A percentile compares a stretch with the other conserved stretches of the same genome.
phyloP scores from a whole-genome alignment of 2,888 invertebrate genomes.

The Caenorhabditis sp. region DNA sequence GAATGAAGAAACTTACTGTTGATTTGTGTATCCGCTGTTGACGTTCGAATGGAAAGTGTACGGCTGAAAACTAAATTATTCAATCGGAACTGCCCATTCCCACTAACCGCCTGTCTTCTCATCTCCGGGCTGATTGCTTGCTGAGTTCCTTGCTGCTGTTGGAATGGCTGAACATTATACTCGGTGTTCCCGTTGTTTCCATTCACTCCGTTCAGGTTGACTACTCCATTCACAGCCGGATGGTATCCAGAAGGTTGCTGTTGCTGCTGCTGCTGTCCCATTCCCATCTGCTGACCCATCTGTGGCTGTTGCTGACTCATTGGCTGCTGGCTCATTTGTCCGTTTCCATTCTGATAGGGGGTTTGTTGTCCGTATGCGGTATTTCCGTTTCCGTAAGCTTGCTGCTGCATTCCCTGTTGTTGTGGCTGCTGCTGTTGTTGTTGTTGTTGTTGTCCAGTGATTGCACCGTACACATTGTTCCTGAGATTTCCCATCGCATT shows the following conservation, averaged over 20 bases:
- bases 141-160: constrained; percentile 9
- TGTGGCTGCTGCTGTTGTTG: constrained; percentile 18
- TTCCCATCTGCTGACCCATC: neutral
- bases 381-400: constrained; percentile 8
- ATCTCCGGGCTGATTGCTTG: constrained; percentile 17
- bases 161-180: constrained; percentile 45
- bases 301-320: constrained; percentile 1
- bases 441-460: constrained; percentile 17
- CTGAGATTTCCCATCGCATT: constrained; percentile 31
- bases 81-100: neutral
- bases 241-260: constrained; percentile 43
- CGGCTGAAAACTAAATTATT: constrained; percentile 11
- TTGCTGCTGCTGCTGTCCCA: constrained; percentile 10
- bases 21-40: constrained; percentile 50
- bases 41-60: constrained; percentile 31
- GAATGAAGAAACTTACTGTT: constrained; percentile 17
- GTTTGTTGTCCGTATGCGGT: neutral
- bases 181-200: constrained; percentile 56
- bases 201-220: constrained; percentile 62
- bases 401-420: constrained; percentile 21
- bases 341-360: constrained; percentile 24
- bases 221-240: constrained; percentile 59
- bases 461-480: constrained; percentile 34
- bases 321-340: constrained; percentile 8
- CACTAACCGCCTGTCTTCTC: constrained; percentile 34